Base-by-base conservation (phyloP, 1,140 invertebrate genomes). In the Dendroctonus valens region DNA sequence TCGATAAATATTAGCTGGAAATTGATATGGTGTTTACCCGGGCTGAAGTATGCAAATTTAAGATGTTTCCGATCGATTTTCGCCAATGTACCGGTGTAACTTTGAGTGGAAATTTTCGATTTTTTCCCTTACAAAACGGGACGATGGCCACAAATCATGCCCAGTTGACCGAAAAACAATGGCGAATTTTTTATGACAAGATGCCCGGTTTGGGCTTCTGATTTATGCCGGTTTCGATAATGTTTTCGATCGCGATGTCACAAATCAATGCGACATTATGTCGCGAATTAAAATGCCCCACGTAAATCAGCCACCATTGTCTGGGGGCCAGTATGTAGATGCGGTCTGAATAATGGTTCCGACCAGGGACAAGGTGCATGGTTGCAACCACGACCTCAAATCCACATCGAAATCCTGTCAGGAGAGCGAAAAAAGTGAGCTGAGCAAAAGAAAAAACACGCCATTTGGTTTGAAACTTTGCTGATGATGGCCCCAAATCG, bases 181-280 rank as follows among this genome's bases (percentile, higher is more conserved):
- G 12, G 54, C 38, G 26, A 63, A 11, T 57, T 64, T 57, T 64
- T 65, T 64, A 65, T 58, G 48, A 58, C 54, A 48, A 52, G 12
- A 7, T 14, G 41, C 69, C 54, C 42, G 62, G 8, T 41, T 37
- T 6, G 3, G 26, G 26, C 26, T 7, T 50, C 66, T 76, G 74
- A 76, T 76, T 76, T 76, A 74, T 73, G 65, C 69, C 61, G 63
- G 67, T 41, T 48, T 68, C 70, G 74, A 75, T 76, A 75, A 75
- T 75, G 75, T 76, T 76, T 72, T 72, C 73, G 69, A 75, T 73
- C 65, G 72, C 71, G 70, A 73, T 73, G 72, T 74, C 75, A 73
- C 75, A 76, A 76, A 76, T 76, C 74, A 76, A 76, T 73, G 72
- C 68, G 75, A 75, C 75, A 75, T 76, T 76, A 76, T 74, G 74